Evolutionary conservation across 2,888 invertebrate genomes (phyloP), one percentile per base, ranked within the genome.

Genomic region (Acleris laterana): DNA sequence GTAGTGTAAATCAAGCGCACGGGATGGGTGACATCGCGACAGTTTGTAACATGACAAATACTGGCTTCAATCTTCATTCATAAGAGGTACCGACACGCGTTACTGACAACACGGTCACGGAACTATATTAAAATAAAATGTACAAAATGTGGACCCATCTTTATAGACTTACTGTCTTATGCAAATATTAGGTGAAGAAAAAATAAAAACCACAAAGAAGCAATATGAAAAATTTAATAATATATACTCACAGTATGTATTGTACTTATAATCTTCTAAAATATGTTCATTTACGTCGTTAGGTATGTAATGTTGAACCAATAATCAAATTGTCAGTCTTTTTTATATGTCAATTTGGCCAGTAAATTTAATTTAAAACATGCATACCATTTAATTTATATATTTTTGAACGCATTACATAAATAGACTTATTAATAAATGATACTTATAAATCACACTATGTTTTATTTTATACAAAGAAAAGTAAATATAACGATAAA

Each of bases 171-270:
- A 9, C 9, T 11, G 11, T 16, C 44, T 44, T 44, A n/a, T 44
- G 32, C 3, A 44, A n/a, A n/a, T 44, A 44, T 25, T 5, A 46
- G 19, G 49, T 49, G 20, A 11, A 20, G 7, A n/a, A 5, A 46
- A 70, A 77, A 78, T 73, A 74, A 78, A 83, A 78, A 72, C 50
- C 66, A 70, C 42, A 52, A 75, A 74, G 82, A 90, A 90, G 90
- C 90, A 86, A 87, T 90, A 89, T 86, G 84, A 83, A 84, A 83
- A 82, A 77, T 85, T 81, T 82, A 84, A 87, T 84, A 80, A 83
- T 81, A 85, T 83, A 82, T 88, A 88, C 83, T 88, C 81, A 83
- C 85, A 88, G 84, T 90, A 85, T 82, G 77, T 88, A 88, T 89
- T 89, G 88, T 90, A 90, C 89, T 89, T 87, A 88, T 76, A 83